Evolutionary conservation across 2,888 invertebrate genomes (phyloP).

Genomic region (Entomobrya proxima): DNA sequence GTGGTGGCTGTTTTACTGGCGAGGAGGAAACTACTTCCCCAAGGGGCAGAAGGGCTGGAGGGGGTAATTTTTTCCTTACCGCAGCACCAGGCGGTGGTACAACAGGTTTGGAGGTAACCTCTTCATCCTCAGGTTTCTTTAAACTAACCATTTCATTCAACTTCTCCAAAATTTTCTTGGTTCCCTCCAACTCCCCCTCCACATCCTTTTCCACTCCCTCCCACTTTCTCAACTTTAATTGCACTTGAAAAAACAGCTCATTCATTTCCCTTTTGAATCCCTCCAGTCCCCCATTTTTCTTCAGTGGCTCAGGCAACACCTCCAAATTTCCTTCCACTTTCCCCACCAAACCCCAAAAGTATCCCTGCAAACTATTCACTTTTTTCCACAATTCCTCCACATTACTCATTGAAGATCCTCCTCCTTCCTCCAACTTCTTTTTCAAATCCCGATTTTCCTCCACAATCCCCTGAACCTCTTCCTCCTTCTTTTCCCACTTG

Average conservation of each 20-base stretch:
- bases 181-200: background rate
- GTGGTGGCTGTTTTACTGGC: too few relatives aligned
- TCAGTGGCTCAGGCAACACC: background rate
- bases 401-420: background rate
- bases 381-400: background rate
- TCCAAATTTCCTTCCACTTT: background rate
- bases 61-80: background rate
- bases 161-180: background rate
- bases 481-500: background rate
- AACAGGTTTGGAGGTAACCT: too few relatives aligned
- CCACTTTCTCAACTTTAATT: background rate
- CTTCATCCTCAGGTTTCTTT: too few relatives aligned
- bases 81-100: too few relatives aligned
- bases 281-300: background rate
- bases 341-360: background rate
- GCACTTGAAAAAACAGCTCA: background rate
- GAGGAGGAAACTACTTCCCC: too few relatives aligned
- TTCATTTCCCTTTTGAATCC: background rate
- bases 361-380: background rate
- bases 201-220: background rate
- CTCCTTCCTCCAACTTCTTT: background rate
- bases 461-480: background rate
- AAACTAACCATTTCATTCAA: background rate
- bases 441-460: background rate
- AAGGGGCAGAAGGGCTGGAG: background rate